Evolutionary conservation across 2,113 vertebrate species (phyloP), one percentile per base, ranked within the genome.

Genomic region (Fulica atra): DNA sequence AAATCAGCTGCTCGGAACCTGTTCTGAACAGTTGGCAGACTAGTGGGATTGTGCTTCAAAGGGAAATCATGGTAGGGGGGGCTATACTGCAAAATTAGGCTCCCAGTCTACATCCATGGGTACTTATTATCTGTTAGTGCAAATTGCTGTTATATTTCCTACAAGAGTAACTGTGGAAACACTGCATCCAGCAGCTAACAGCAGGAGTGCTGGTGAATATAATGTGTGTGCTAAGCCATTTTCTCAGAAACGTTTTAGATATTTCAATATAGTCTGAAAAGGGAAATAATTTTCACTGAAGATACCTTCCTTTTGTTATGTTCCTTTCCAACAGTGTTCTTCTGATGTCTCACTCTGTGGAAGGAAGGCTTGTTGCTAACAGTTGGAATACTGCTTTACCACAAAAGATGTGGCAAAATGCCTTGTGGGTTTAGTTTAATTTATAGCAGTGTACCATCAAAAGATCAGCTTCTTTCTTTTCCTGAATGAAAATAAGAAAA

Each of bases 151-250:
- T 81, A 3, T 44, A 64, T 71, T 96, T 93, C 77, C 64, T 74
- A 2, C 53, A 65, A 46, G 19, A 74, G 44, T 65, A 81, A 76
- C 28, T 74, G 63, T 86, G 73, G 82, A 78, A 88, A 65, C 42
- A 36, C 83, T 60, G 51, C 51, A 38, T 46, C 80, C 86, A 92
- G 87, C 92, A 92, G 95, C 89, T 73, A 48, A 50, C 92, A 77
- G 69, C 76, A 71, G 85, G 81, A 48, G 29, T 81, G 69, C 65
- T 92, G 72, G 53, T 33, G 81, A 70, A 93, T 35, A 33, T 10
- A 88, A 69, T 46, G 44, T 31, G 29, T 38, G 40, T 64, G 71
- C 79, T 89, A 54, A 94, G 46, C 36, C 54, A 38, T 86, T 90
- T 88, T 16, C 68, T 80, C 68, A 33, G 83, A 74, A 86, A 65